Conservation (phyloP, 2,113 vertebrate species). For the Gobiocypris rarus region DNA sequence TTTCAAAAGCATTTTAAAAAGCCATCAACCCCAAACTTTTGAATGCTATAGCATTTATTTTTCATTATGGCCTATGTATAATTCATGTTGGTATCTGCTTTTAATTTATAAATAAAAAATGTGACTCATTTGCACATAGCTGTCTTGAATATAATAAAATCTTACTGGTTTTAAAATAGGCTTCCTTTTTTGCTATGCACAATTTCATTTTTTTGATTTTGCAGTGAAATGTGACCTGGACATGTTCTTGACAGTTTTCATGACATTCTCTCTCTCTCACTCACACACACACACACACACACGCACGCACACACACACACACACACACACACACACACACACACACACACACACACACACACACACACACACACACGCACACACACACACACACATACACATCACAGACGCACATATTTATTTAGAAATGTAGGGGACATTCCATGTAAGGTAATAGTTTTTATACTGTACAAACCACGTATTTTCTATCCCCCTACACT, state of each 20-base stretch:
- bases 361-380: too few relatives aligned
- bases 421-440: too few relatives aligned
- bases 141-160: not conserved
- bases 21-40: not conserved
- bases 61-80: not conserved
- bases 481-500: too few relatives aligned
- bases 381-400: too few relatives aligned
- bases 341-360: too few relatives aligned
- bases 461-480: too few relatives aligned
- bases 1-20: not conserved
- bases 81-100: not conserved
- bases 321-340: too few relatives aligned
- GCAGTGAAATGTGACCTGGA: not conserved
- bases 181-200: not conserved
- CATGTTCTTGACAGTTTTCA: not conserved
- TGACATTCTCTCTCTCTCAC: not conserved
- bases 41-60: not conserved
- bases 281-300: conserved; percentile 56
- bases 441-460: too few relatives aligned
- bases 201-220: not conserved
- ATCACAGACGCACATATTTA: too few relatives aligned
- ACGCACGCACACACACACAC: too few relatives aligned
- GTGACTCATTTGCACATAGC: not conserved
- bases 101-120: not conserved
- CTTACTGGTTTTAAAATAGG: not conserved